Evolutionary conservation across 2,113 vertebrate genomes (phyloP), one percentile per base, ranked within the genome.

Genomic region (Carlito syrichta): DNA sequence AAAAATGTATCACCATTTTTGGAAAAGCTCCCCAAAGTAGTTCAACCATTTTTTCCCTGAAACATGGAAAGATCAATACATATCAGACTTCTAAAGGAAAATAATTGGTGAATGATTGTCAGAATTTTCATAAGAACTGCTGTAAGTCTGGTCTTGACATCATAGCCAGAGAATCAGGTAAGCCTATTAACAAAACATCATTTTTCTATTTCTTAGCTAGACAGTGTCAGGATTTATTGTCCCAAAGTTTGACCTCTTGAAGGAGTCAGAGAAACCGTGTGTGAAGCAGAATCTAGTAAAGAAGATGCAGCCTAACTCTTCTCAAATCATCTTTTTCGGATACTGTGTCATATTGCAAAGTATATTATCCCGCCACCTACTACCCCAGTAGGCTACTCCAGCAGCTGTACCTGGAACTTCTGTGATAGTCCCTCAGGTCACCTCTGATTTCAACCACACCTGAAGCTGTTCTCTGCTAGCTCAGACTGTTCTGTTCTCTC

Each of bases 21-120:
- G 32, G 25, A 69, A 92, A 89, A 81, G 13, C 35, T 93, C 50
- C 58, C 45, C 85, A 40, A 87, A 95, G 35, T 81, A 81, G 25
- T 95, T 95, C 48, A 85, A 66, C 92, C 35, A 56, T 86, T 95
- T 96, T 87, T 96, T 93, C 71, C 43, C 38, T 73, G 43, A 96
- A 93, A 52, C 52, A 87, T 6, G 81, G 48, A 20, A 62, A 78
- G 60, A 86, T 56, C 30, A 23, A 86, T 91, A 83, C 3, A 8
- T 62, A 88, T 85, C 35, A 82, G 35, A 73, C 63, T 85, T 86
- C 82, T 85, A 22, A 71, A 77, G 27, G 38, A 63, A 89, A 78
- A 32, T 78, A 93, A 89, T 27, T 87, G 43, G 43, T 93, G 58
- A 92, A 92, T 50, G n/a, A 73, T 2, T 87, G 32, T 92, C 50